Base-by-base conservation (phyloP, 2,797 vertebrate genomes). In the Pseudochromis fuscus region DNA sequence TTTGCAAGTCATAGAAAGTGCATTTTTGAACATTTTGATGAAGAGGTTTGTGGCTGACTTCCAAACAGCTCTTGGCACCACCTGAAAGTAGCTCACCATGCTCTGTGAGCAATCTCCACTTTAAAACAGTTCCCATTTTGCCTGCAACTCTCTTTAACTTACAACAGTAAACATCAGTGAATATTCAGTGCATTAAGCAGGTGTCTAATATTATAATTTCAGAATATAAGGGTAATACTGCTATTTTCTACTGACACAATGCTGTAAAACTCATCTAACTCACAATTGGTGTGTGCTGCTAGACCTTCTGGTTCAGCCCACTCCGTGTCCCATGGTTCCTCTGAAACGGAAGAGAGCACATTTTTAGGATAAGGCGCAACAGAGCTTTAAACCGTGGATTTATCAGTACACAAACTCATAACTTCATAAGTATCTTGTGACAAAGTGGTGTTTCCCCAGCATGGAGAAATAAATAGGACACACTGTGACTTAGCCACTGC, bases 311-410 rank as follows among this genome's bases (percentile, higher is more conserved):
- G 74, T 81, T 94, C 90, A 94, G 84, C 89, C 92, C 38, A 93
- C 90, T 88, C 92, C 75, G 85, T 88, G 92, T 90, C 93, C 94
- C 94, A 95, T 95, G 92, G 67, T 88, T 83, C 83, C 81, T 79
- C 89, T 94, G 82, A 46, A 91, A 91, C 37, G 83, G n/a, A 78
- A 87, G 74, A 79, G 11, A 71, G 21, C 5, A 63, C 0, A 24
- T 59, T 45, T 75, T 44, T 60, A 81, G 12, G 7, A 44, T 7
- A 23, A 52, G 25, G 3, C 19, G 37, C 12, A 46, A 8, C 23
- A 58, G 24, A 77, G 38, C 60, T 13, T n/a, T n/a, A n/a, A n/a
- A n/a, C n/a, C n/a, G n/a, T n/a, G n/a, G n/a, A n/a, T n/a, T n/a
- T n/a, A n/a, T n/a, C n/a, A 48, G 46, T 30, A 59, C 18, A 28